phyloP scores from a whole-genome alignment of 2,113 vertebrate genomes.

The Tenrec ecaudatus region DNA sequence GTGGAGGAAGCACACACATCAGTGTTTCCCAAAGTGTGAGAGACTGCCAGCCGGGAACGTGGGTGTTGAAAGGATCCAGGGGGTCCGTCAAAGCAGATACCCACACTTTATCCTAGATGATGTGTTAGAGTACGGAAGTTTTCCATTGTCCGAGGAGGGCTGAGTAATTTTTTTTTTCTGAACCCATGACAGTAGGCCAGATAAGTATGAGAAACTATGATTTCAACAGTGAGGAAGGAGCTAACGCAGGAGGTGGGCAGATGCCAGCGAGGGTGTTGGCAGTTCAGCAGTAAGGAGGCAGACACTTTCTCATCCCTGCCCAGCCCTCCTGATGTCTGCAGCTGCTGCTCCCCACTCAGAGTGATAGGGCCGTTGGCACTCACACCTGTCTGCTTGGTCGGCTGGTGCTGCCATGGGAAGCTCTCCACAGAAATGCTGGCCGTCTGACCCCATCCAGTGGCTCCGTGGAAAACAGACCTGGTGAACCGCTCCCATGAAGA shows the following conservation, averaged over 20 bases:
- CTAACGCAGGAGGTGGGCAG: not conserved
- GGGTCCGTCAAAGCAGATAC: no score
- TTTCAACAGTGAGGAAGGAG: not conserved
- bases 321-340: not conserved
- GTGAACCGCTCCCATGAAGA: not conserved
- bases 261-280: not conserved
- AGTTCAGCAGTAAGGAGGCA: not conserved
- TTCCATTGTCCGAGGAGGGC: no score
- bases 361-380: not conserved
- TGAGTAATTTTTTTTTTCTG: no score
- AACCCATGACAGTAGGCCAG: no score
- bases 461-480: not conserved
- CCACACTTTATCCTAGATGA: no score
- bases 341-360: not conserved
- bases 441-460: not conserved
- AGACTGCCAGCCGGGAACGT: no score
- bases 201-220: no score
- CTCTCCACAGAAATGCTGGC: not conserved
- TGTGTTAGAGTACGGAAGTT: no score
- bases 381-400: not conserved
- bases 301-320: not conserved
- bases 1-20: not conserved
- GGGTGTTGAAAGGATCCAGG: no score
- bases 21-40: no score
- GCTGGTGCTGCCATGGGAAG: not conserved